phyloP scores from a whole-genome alignment of 2,113 vertebrate species.

The Silurus asotus region DNA sequence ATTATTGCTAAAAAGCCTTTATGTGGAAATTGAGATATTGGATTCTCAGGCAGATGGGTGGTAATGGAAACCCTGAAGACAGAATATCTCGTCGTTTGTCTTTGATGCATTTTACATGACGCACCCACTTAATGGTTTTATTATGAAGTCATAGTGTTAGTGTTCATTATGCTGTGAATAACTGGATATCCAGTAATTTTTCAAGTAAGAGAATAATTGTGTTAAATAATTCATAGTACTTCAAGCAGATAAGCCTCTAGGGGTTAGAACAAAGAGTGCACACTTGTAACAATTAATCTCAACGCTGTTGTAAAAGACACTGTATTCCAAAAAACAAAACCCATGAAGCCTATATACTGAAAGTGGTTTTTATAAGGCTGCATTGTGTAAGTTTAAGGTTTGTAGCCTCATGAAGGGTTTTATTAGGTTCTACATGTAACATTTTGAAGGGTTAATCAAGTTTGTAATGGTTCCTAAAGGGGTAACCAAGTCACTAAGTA shows the following conservation, averaged over 20 bases:
- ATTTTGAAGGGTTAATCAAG: background rate
- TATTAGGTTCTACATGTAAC: background rate
- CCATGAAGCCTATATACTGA: background rate
- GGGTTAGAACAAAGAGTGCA: background rate
- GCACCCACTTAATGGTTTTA: background rate
- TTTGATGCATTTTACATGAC: constrained; percentile 37
- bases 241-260: background rate
- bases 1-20: constrained; percentile 65
- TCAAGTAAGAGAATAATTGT: background rate
- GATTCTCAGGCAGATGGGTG: constrained; percentile 56
- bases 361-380: background rate
- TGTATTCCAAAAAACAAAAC: background rate
- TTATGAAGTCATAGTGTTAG: background rate
- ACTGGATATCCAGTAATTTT: background rate
- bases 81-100: constrained; percentile 47
- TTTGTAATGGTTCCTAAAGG: no score
- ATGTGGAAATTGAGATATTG: constrained; percentile 65
- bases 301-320: background rate
- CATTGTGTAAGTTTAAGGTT: background rate
- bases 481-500: background rate
- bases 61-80: constrained; percentile 57
- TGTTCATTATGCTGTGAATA: background rate
- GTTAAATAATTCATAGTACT: background rate
- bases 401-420: background rate
- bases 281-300: background rate